Evolutionary conservation across 2,888 invertebrate species (phyloP).

Genomic region (Cabera pusaria): DNA sequence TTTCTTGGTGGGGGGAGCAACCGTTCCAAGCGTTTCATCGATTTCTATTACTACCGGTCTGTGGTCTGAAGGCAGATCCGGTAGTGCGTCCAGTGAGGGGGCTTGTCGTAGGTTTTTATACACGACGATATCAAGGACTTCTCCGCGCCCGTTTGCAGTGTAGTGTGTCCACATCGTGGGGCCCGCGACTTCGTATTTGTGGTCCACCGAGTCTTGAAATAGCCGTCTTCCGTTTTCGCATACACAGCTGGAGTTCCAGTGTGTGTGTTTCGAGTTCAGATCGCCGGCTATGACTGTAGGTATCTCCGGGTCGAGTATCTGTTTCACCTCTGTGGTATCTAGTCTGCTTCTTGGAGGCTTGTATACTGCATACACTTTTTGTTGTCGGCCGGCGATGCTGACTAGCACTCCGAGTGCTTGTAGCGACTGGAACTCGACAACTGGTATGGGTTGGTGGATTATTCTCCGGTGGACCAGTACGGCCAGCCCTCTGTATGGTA

Average conservation of each 20-base stretch:
- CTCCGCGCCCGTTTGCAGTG: background rate
- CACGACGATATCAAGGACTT: background rate
- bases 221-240: background rate
- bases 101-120: background rate
- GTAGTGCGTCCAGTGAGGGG: background rate
- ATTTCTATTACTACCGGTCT: background rate
- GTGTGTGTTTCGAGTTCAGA: background rate
- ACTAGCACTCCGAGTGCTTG: constrained; percentile 1
- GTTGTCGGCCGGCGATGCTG: background rate
- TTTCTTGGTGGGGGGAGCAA: background rate
- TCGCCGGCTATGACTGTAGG: constrained; percentile 8
- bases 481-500: background rate
- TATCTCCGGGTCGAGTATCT: background rate
- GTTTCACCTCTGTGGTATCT: background rate
- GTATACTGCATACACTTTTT: background rate
- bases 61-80: background rate
- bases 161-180: background rate
- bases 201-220: constrained; percentile 3
- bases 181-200: background rate
- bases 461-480: constrained; percentile 4
- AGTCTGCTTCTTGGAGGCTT: background rate
- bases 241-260: background rate
- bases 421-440: background rate
- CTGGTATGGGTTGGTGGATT: background rate
- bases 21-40: background rate